phyloP scores from a whole-genome alignment of 2,113 vertebrate species.

The Megalops atlanticus region DNA sequence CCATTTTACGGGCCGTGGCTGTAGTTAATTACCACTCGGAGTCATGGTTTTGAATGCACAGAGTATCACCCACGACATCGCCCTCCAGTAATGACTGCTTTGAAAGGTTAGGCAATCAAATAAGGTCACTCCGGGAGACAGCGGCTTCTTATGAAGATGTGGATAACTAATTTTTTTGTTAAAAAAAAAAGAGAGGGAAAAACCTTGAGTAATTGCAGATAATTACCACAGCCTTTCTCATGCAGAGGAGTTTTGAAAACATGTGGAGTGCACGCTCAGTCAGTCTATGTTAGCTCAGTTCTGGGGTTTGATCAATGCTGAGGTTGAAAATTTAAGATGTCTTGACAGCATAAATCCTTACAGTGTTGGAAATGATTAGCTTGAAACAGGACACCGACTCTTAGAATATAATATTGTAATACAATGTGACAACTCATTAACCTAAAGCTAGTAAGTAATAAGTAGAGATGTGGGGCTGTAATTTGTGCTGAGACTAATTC shows the following conservation, averaged over 20 bases:
- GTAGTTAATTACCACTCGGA: slow-evolving; percentile 32
- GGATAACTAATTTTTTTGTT: slow-evolving; percentile 37
- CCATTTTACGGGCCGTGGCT: slow-evolving; percentile 31
- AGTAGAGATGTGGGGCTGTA: too few species aligned
- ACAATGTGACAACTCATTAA: neutral
- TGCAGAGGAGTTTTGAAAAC: neutral
- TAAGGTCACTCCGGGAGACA: slow-evolving; percentile 41
- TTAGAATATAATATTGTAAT: neutral
- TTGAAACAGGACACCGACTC: neutral
- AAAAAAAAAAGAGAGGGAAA: too few species aligned
- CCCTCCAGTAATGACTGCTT: slow-evolving; percentile 60
- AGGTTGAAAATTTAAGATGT: neutral
- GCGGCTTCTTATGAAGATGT: slow-evolving; percentile 13
- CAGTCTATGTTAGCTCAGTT: neutral
- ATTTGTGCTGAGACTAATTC: too few species aligned
- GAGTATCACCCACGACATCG: slow-evolving; percentile 42
- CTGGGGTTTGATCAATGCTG: neutral
- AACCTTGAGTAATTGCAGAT: slow-evolving; percentile 18
- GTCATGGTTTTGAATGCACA: neutral
- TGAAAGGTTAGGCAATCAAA: slow-evolving; percentile 65
- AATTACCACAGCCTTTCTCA: slow-evolving; percentile 12
- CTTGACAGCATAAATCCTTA: neutral
- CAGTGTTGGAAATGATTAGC: neutral
- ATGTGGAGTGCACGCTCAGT: neutral
- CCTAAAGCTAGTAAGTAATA: too few species aligned